These are phyloP conservation scores for Chaetops frenatus DNA, from an alignment of 2,113 vertebrate genomes.

Conservation along the genomic window DNA sequence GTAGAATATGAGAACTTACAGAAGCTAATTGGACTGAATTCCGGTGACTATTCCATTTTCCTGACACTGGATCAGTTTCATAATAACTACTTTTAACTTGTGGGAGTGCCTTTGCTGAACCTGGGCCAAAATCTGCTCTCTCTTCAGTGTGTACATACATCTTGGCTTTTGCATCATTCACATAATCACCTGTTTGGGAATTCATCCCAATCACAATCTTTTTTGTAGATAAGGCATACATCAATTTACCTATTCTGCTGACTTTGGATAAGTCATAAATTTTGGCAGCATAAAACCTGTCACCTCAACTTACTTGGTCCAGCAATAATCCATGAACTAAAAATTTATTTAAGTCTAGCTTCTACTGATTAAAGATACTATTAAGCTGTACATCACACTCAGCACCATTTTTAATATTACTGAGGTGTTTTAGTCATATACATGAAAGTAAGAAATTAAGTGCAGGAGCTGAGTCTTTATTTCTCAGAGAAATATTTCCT, in stretches of 20 bases:
- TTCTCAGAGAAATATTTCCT: neutral
- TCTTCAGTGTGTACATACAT: neutral
- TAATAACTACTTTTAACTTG: neutral
- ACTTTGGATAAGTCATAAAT: neutral
- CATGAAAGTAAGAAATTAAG: neutral
- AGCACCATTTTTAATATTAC: neutral
- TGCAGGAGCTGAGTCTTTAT: neutral
- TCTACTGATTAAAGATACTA: conserved; percentile 4
- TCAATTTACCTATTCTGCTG: conserved; percentile 13
- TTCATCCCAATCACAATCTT: neutral
- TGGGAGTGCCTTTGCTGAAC: neutral
- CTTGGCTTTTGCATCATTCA: neutral
- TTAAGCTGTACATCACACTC: neutral
- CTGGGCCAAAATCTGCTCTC: neutral
- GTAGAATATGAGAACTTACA: neutral
- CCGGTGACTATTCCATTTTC: neutral
- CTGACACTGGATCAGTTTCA: neutral
- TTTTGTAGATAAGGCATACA: neutral
- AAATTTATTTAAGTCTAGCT: conserved; percentile 16
- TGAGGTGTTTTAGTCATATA: neutral
- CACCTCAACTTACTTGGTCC: neutral
- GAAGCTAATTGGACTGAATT: neutral
- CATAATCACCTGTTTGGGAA: conserved; percentile 5
- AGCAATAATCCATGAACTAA: conserved; percentile 30
- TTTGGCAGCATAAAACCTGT: neutral